Conservation (phyloP, 2,797 vertebrate species). For the Geotrypetes seraphini region DNA sequence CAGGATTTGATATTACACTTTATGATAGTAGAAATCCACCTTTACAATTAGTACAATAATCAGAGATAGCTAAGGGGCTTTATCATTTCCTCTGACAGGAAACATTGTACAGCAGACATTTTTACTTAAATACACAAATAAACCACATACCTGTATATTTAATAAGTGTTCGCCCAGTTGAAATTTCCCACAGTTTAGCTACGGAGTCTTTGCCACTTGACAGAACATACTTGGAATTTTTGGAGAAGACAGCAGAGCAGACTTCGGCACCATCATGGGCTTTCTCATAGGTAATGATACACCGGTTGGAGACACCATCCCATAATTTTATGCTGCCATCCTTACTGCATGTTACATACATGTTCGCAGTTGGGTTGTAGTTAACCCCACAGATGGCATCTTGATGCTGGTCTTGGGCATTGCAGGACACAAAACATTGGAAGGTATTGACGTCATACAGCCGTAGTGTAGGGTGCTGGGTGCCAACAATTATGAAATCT, state of each 20-base stretch:
- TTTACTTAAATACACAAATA: not conserved
- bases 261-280: conserved; percentile 92
- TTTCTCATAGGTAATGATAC: conserved; percentile 88
- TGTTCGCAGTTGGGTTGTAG: conserved; percentile 87
- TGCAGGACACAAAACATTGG: conserved; percentile 95
- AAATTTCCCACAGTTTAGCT: conserved; percentile 96
- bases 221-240: conserved; percentile 94
- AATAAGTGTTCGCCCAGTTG: conserved; percentile 86
- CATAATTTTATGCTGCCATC: conserved; percentile 96
- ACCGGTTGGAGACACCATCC: conserved; percentile 94
- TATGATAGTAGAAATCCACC: no score
- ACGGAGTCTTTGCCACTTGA: conserved; percentile 96
- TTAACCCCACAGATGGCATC: conserved; percentile 88
- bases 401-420: conserved; percentile 92
- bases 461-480: conserved; percentile 89
- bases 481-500: conserved; percentile 90
- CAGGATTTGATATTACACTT: no score
- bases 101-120: not conserved
- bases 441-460: conserved; percentile 97
- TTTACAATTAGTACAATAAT: no score
- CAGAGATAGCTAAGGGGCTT: no score
- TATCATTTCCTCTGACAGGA: no score
- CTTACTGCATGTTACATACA: conserved; percentile 90
- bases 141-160: conserved; percentile 83
- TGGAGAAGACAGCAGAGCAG: conserved; percentile 92